Conservation (phyloP, 2,888 invertebrate species). For the Hypomecis atomaria region DNA sequence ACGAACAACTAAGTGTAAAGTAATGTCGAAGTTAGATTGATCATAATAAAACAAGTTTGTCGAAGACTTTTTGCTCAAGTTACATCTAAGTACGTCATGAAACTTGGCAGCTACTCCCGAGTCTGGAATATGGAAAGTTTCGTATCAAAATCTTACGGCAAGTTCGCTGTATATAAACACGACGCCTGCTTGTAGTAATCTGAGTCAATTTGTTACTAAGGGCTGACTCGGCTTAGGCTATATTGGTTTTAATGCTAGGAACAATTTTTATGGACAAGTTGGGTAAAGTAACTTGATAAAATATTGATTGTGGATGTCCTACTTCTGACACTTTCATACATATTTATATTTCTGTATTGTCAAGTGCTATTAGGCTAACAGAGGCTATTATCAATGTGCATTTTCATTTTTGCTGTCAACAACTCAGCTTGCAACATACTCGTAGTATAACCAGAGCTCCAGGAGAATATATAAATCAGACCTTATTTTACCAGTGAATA, state of each 20-base stretch:
- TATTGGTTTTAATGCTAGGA: constrained; percentile 1
- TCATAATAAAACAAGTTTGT: constrained; percentile 20
- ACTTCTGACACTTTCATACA: neutral
- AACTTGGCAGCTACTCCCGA: constrained; percentile 26
- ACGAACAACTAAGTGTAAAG: neutral
- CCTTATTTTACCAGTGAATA: constrained; percentile 7
- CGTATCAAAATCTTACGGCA: constrained; percentile 37
- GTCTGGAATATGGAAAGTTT: constrained; percentile 38
- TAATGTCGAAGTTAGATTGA: constrained; percentile 17
- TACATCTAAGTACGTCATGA: constrained; percentile 17
- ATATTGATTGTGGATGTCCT: neutral
- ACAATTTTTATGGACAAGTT: constrained; percentile 1
- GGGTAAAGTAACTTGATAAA: neutral
- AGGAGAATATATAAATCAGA: neutral
- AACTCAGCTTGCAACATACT: constrained; percentile 7
- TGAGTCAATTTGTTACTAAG: constrained; percentile 37
- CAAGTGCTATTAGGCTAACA: neutral
- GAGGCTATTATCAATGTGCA: constrained; percentile 9
- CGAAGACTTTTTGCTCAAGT: constrained; percentile 20
- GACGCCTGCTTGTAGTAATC: constrained; percentile 26
- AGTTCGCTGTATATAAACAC: constrained; percentile 34
- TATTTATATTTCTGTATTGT: neutral
- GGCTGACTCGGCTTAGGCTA: neutral
- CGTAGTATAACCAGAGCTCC: neutral
- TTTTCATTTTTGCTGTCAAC: constrained; percentile 1